phyloP scores from a whole-genome alignment of 2,888 invertebrate species.

The Morinoia aosen region DNA sequence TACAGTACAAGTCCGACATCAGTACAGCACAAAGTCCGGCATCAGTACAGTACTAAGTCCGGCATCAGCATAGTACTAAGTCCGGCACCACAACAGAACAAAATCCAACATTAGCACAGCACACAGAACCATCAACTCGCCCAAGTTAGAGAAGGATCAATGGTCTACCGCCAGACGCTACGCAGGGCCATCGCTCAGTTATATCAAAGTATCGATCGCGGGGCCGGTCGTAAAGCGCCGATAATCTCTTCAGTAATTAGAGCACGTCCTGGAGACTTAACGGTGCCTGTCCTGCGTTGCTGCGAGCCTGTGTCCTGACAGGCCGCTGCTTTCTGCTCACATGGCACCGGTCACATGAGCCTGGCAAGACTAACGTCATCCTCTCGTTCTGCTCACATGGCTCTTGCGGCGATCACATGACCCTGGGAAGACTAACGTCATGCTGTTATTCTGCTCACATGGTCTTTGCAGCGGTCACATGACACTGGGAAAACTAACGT shows the following conservation, averaged over 20 bases:
- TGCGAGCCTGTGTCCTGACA: neutral
- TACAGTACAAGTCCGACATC: no score
- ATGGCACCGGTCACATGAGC: neutral
- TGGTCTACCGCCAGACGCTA: neutral
- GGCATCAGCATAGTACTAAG: no score
- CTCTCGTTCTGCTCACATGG: no score
- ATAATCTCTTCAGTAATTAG: conserved; percentile 44
- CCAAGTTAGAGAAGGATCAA: neutral
- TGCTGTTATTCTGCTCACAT: no score
- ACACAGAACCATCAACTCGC: neutral
- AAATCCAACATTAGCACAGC: neutral
- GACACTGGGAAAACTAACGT: no score
- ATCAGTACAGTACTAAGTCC: no score
- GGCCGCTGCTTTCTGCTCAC: neutral
- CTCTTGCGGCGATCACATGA: no score
- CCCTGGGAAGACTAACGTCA: no score
- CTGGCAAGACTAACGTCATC: no score
- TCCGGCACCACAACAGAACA: neutral
- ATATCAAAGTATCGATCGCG: conserved; percentile 13
- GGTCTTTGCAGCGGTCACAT: no score
- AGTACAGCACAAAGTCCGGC: no score
- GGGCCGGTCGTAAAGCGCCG: neutral
- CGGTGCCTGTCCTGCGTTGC: neutral
- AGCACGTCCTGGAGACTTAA: conserved; percentile 43
- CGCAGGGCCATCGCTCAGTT: neutral